These are phyloP conservation scores for Acanthochromis polyacanthus DNA, from an alignment of 2,113 vertebrate genomes.

Conservation along the genomic window DNA sequence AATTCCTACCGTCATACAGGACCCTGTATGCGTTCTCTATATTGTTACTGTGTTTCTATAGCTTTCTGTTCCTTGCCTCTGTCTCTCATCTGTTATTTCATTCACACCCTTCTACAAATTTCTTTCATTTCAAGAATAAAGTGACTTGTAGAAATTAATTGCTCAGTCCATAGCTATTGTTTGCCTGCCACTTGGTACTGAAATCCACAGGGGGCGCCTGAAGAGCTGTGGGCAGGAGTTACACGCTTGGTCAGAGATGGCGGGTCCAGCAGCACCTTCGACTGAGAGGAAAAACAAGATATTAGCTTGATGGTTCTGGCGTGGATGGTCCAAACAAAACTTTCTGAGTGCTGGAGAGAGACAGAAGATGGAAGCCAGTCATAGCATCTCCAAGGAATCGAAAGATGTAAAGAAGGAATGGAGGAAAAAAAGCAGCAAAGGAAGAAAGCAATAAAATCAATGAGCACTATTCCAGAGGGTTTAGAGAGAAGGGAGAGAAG, in stretches of 20 bases:
- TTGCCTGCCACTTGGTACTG: slow-evolving; percentile 58
- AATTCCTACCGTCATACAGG: too few species aligned
- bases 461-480: not conserved
- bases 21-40: not conserved
- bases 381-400: slow-evolving; percentile 28
- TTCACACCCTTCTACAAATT: not conserved
- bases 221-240: slow-evolving; percentile 78
- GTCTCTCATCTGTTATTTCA: not conserved
- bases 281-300: slow-evolving; percentile 65
- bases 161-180: not conserved
- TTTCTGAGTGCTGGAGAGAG: too few species aligned
- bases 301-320: not conserved
- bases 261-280: slow-evolving; percentile 65
- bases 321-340: too few species aligned
- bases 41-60: not conserved
- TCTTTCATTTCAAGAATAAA: not conserved
- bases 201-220: slow-evolving; percentile 78
- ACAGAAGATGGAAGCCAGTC: not conserved
- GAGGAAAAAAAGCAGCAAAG: not conserved
- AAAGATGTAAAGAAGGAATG: not conserved
- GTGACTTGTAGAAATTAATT: not conserved
- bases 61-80: not conserved
- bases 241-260: slow-evolving; percentile 26
- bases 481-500: slow-evolving; percentile 19
- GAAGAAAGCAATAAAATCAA: slow-evolving; percentile 37